These are phyloP conservation scores for Aphidius ervi DNA, from an alignment of 1,140 invertebrate genomes.

Conservation along the genomic window DNA sequence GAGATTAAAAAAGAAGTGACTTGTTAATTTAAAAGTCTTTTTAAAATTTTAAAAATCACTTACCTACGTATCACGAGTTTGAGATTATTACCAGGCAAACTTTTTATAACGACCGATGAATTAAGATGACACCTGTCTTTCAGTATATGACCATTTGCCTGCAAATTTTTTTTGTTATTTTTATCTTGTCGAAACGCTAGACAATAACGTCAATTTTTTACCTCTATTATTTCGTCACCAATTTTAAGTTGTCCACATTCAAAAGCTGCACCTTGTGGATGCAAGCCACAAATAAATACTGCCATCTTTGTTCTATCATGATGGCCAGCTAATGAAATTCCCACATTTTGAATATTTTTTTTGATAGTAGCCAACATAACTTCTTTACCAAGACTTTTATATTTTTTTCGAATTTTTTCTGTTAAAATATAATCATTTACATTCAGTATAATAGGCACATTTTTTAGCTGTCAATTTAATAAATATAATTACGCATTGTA, in stretches of 20 bases:
- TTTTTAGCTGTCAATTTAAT: neutral
- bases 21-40: no score
- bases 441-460: no score
- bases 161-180: constrained; percentile 27
- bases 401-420: constrained; percentile 92
- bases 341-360: constrained; percentile 64
- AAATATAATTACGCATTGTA: constrained; percentile 73
- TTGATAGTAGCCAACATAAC: constrained; percentile 72
- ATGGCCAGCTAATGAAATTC: constrained; percentile 91
- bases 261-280: constrained; percentile 79
- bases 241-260: constrained; percentile 75
- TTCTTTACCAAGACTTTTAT: constrained; percentile 68
- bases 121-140: constrained; percentile 93
- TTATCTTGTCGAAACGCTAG: constrained; percentile 3
- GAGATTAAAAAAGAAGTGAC: no score
- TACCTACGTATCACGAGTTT: constrained; percentile 87
- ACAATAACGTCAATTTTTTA: constrained; percentile 42
- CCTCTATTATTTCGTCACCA: constrained; percentile 95
- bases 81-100: constrained; percentile 74
- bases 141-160: constrained; percentile 93
- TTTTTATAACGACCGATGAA: constrained; percentile 93
- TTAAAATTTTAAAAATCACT: constrained; percentile 27
- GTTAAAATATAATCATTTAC: constrained; percentile 20
- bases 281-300: constrained; percentile 91
- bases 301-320: constrained; percentile 92